phyloP scores from a whole-genome alignment of 2,797 vertebrate genomes.

The Halcyon chelicuti region DNA sequence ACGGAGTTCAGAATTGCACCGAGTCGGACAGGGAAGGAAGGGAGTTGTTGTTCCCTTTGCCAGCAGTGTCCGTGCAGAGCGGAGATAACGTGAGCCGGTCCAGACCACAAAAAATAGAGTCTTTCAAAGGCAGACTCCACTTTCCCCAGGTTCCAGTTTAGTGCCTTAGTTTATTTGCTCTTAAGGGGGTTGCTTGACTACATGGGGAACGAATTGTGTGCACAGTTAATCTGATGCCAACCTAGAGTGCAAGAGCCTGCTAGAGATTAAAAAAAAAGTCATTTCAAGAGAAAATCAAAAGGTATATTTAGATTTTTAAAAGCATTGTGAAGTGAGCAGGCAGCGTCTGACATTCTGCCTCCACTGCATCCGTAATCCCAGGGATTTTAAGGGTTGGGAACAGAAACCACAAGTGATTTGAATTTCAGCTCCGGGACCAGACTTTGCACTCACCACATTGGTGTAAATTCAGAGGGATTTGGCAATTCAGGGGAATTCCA shows the following conservation, averaged over 20 bases:
- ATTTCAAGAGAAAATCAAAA: not conserved
- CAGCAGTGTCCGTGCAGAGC: not conserved
- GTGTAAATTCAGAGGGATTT: not conserved
- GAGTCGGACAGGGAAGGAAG: not conserved
- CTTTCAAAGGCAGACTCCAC: not conserved
- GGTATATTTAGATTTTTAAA: not conserved
- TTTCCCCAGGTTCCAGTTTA: not conserved
- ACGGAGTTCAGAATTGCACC: not conserved
- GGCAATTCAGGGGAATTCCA: not conserved
- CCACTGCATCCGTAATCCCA: not conserved
- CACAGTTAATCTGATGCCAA: not conserved
- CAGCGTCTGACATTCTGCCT: not conserved
- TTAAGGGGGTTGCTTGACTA: not conserved
- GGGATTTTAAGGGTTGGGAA: not conserved
- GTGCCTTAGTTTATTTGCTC: not conserved
- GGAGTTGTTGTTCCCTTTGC: not conserved
- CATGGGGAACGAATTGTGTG: not conserved
- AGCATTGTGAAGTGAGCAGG: not conserved
- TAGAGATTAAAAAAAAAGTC: not conserved
- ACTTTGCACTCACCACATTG: not conserved
- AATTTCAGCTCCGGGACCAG: not conserved
- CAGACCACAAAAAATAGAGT: not conserved
- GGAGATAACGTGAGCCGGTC: not conserved
- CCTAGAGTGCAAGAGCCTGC: not conserved
- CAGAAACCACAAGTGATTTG: not conserved